phyloP scores from a whole-genome alignment of 2,113 vertebrate species.

The Bubo scandiacus region DNA sequence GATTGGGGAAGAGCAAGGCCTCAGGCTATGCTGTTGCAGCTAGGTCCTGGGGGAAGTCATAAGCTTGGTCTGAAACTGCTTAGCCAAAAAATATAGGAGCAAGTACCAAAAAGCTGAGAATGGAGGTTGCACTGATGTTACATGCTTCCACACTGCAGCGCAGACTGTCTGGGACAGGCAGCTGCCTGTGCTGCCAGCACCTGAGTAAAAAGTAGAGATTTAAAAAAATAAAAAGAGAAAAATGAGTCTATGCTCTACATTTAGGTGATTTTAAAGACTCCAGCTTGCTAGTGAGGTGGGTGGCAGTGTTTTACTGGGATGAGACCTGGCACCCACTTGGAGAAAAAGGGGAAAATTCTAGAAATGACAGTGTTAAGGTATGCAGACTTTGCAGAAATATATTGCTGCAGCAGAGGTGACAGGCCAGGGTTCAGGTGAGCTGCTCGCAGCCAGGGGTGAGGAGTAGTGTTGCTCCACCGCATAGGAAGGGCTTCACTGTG shows the following conservation, averaged over 20 bases:
- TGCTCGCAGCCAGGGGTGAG: background rate
- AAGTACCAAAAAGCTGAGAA: background rate
- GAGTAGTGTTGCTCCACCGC: rapidly evolving
- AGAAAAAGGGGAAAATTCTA: background rate
- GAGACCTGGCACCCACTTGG: background rate
- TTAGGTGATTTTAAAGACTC: background rate
- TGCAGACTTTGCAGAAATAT: rapidly evolving
- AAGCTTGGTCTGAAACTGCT: background rate
- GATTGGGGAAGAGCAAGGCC: background rate
- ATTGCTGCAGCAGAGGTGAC: background rate
- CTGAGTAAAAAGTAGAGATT: background rate
- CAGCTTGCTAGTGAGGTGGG: background rate
- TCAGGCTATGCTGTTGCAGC: background rate
- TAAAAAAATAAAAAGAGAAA: background rate
- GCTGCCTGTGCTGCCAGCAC: background rate
- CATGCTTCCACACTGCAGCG: rapidly evolving
- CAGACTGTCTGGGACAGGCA: background rate
- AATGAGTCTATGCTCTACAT: rapidly evolving
- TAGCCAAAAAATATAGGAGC: background rate
- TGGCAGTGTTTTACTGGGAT: background rate
- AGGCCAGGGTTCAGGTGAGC: background rate
- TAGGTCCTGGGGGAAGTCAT: background rate
- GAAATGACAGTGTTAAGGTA: background rate
- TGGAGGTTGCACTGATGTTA: background rate
- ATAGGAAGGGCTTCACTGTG: background rate